A percentile compares a stretch with the other conserved stretches of the same genome.
phyloP scores from a whole-genome alignment of 2,797 vertebrate genomes.

The Holocentrus rufus region DNA sequence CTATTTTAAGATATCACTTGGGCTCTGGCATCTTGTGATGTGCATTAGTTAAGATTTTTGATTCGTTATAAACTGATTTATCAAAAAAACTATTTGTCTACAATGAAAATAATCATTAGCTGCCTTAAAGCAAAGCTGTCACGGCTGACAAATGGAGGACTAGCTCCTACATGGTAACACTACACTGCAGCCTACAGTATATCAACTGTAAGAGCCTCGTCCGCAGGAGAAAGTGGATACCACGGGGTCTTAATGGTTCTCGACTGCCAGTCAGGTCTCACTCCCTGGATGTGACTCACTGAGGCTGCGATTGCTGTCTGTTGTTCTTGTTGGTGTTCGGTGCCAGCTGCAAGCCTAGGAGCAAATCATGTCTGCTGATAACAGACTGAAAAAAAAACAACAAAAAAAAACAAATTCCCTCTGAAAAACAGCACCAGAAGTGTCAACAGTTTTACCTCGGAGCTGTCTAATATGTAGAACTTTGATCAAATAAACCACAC shows the following conservation, averaged over 20 bases:
- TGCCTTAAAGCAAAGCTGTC: no score
- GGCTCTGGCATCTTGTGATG: no score
- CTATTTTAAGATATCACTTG: no score
- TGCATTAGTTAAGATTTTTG: no score
- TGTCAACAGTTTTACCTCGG: background rate
- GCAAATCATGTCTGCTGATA: conserved; percentile 30
- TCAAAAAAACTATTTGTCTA: no score
- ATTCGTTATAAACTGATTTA: no score
- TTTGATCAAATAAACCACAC: background rate
- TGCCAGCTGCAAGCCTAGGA: background rate
- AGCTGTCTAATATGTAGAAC: background rate
- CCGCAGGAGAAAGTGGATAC: background rate
- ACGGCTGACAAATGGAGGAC: background rate
- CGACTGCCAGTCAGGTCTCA: conserved; percentile 31
- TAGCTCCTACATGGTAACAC: background rate
- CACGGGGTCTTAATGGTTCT: conserved; percentile 28
- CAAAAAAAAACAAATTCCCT: background rate
- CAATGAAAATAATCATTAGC: no score
- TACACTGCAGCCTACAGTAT: conserved; percentile 1
- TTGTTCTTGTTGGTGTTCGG: conserved; percentile 25
- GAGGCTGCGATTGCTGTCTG: conserved; percentile 19
- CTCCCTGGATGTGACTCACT: conserved; percentile 24
- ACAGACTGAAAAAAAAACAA: background rate
- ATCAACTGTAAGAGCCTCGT: conserved; percentile 20
- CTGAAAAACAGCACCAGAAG: background rate